A percentile compares a stretch with the other conserved stretches of the same genome.
phyloP scores from a whole-genome alignment of 2,113 vertebrate genomes.

The Hypocryptadius cinnamomeus region DNA sequence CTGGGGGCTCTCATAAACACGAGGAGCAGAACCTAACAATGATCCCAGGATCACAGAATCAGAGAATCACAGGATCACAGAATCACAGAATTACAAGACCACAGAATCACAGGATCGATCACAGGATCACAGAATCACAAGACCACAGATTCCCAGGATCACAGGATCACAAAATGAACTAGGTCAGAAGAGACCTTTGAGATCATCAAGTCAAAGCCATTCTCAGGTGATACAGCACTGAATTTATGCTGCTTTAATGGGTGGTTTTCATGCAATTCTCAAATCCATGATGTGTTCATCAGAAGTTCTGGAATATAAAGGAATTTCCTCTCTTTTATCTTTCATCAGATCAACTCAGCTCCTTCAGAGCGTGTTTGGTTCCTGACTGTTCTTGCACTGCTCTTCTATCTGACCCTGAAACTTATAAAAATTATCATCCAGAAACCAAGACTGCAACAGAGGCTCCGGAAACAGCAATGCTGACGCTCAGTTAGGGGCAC shows the following conservation, averaged over 20 bases:
- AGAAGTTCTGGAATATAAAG: neutral
- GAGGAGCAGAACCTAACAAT: neutral
- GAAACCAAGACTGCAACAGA: neutral
- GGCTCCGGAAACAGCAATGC: neutral
- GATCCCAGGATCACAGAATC: too few relatives aligned
- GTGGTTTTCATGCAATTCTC: neutral
- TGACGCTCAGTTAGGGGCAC: neutral
- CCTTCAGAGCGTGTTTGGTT: neutral
- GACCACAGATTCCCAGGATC: neutral
- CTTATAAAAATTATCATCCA: neutral
- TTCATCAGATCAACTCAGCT: neutral
- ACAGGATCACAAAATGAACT: neutral
- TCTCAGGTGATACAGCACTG: too few relatives aligned
- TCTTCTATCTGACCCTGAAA: neutral
- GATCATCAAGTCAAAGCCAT: accelerated
- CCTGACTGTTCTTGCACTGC: neutral
- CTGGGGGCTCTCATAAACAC: neutral
- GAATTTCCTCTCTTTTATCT: neutral
- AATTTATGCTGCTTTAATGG: neutral
- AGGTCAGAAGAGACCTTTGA: neutral
- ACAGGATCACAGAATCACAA: too few relatives aligned
- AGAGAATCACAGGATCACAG: too few relatives aligned
- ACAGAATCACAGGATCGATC: too few relatives aligned
- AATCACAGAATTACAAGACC: too few relatives aligned
- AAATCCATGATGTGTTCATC: neutral